phyloP scores from a whole-genome alignment of 2,888 invertebrate genomes.

The Merodon equestris region DNA sequence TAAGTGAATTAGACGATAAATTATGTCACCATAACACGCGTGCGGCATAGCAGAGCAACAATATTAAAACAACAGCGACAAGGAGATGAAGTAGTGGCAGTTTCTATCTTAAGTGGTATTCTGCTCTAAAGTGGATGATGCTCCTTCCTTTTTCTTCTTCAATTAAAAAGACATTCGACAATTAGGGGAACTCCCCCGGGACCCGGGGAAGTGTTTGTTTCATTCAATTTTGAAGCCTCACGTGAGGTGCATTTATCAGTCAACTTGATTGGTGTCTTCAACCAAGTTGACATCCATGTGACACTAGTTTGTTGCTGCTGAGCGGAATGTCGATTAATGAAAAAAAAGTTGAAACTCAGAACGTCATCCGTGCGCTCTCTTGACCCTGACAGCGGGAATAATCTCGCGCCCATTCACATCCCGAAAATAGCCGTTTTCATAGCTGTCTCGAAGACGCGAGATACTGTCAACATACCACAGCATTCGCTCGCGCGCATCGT shows the following conservation, averaged over 20 bases:
- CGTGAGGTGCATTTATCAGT: slow-evolving; percentile 57
- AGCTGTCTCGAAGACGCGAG: neutral
- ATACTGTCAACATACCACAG: slow-evolving; percentile 23
- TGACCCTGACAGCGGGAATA: too few species aligned
- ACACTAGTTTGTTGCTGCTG: neutral
- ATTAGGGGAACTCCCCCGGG: slow-evolving; percentile 55
- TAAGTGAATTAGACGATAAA: slow-evolving; percentile 69
- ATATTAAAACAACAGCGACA: slow-evolving; percentile 8
- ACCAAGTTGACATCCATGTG: slow-evolving; percentile 30
- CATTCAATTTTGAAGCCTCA: slow-evolving; percentile 21
- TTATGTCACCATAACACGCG: slow-evolving; percentile 66
- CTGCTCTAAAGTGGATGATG: slow-evolving; percentile 16
- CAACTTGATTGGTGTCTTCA: slow-evolving; percentile 41
- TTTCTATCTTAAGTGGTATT: slow-evolving; percentile 54
- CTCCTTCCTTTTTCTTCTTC: slow-evolving; percentile 35
- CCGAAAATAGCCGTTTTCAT: slow-evolving; percentile 48
- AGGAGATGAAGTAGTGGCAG: slow-evolving; percentile 10
- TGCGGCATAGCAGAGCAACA: slow-evolving; percentile 17
- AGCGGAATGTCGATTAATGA: neutral
- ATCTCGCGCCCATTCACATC: slow-evolving; percentile 14
- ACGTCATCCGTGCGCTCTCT: too few species aligned
- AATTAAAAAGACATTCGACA: slow-evolving; percentile 66
- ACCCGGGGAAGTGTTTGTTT: slow-evolving; percentile 18
- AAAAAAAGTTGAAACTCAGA: too few species aligned
- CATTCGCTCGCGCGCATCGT: slow-evolving; percentile 24